A percentile compares a stretch with the other conserved stretches of the same genome.
phyloP scores from a whole-genome alignment of 2,113 vertebrate species.

The Capreolus pygargus region DNA sequence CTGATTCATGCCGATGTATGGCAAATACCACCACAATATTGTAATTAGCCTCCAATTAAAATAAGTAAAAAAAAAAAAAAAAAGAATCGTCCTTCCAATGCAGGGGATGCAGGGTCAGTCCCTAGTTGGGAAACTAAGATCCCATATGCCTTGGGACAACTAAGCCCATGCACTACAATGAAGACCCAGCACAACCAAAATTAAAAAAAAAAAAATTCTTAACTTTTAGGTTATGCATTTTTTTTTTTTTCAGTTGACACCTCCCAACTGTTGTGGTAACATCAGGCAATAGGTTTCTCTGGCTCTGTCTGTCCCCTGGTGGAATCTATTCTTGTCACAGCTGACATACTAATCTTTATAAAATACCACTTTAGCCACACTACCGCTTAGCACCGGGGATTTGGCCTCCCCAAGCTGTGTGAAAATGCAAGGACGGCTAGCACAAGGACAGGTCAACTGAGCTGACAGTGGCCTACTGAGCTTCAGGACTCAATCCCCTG shows the following conservation, averaged over 20 bases:
- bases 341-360: not conserved
- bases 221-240: not conserved
- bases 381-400: not conserved
- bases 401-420: not conserved
- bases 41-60: not conserved
- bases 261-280: not conserved
- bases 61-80: not conserved
- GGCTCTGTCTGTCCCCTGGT: not conserved
- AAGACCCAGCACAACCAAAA: not conserved
- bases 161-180: not conserved
- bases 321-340: not conserved
- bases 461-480: not conserved
- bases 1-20: not conserved
- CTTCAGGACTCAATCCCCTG: not conserved
- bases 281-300: not conserved
- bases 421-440: not conserved
- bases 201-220: not conserved
- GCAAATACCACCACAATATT: not conserved
- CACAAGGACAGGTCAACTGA: not conserved
- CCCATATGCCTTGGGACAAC: not conserved
- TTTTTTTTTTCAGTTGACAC: not conserved
- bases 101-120: not conserved
- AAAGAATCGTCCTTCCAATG: not conserved
- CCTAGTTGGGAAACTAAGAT: not conserved
- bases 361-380: not conserved